A percentile compares a stretch with the other conserved stretches of the same genome.
phyloP scores from a whole-genome alignment of 2,888 invertebrate species.

The Lordiphosa andalusiaca region DNA sequence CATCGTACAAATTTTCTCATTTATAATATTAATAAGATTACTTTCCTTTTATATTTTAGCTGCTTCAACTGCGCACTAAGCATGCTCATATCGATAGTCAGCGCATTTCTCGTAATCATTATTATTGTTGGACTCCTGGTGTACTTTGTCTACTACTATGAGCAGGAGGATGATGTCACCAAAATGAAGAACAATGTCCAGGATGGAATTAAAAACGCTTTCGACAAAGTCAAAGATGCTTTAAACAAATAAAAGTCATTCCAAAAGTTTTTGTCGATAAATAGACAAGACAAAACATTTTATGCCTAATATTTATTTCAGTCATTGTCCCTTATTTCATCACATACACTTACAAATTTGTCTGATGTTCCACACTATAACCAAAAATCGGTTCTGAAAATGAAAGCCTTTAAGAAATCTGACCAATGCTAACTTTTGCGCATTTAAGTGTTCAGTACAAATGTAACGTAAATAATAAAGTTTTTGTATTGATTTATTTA shows the following conservation, averaged over 20 bases:
- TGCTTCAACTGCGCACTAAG: constrained; percentile 75
- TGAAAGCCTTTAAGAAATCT: constrained; percentile 8
- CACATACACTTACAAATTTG: neutral
- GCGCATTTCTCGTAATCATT: constrained; percentile 67
- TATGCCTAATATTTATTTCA: constrained; percentile 2
- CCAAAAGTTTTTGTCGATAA: neutral
- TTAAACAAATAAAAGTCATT: constrained; percentile 24
- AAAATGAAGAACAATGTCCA: constrained; percentile 52
- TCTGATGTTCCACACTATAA: constrained; percentile 2
- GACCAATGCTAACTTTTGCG: constrained; percentile 20
- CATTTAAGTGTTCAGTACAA: constrained; percentile 38
- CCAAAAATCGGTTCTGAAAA: constrained; percentile 12
- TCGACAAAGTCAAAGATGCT: constrained; percentile 41
- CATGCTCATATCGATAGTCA: constrained; percentile 71
- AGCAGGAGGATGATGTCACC: constrained; percentile 58
- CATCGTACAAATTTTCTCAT: too few species aligned
- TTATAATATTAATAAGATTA: too few species aligned
- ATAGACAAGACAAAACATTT: too few species aligned
- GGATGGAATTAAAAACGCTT: constrained; percentile 35
- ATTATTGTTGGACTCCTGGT: constrained; percentile 66
- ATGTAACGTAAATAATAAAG: constrained; percentile 25
- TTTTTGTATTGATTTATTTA: constrained; percentile 37
- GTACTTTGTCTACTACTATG: constrained; percentile 67
- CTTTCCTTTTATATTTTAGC: constrained; percentile 42
- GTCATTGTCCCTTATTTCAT: neutral